These are phyloP conservation scores for Sula dactylatra DNA, from an alignment of 2,113 vertebrate genomes.

Conservation along the genomic window DNA sequence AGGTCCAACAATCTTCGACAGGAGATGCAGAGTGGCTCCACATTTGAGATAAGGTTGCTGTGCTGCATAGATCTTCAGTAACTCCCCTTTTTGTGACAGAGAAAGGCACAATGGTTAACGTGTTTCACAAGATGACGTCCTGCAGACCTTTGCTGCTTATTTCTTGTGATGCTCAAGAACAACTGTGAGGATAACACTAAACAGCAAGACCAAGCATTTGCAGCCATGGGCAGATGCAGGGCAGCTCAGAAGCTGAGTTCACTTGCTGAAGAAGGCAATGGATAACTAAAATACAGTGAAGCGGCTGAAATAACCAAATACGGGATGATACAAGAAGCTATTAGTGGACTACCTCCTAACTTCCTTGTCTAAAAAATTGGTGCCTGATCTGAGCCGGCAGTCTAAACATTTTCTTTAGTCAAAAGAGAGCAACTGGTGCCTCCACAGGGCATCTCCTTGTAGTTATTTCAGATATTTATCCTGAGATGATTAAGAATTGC, in stretches of 20 bases:
- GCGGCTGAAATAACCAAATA: neutral
- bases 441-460: neutral
- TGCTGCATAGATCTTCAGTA: neutral
- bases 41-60: neutral
- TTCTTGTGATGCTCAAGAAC: neutral
- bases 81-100: neutral
- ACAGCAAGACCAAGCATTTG: neutral
- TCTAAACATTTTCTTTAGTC: neutral
- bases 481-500: neutral
- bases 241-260: neutral
- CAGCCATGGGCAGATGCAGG: neutral
- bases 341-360: neutral
- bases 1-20: neutral
- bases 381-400: neutral
- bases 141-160: neutral
- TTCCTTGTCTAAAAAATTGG: neutral
- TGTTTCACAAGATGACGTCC: neutral
- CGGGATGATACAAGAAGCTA: neutral
- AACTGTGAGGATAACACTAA: neutral
- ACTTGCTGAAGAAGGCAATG: neutral
- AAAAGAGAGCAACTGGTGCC: neutral
- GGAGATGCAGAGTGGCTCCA: neutral
- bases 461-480: neutral
- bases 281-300: neutral
- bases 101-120: neutral